These are phyloP conservation scores for Masnerella sp. DNA, from an alignment of 2,888 invertebrate genomes.

Conservation along the genomic window DNA sequence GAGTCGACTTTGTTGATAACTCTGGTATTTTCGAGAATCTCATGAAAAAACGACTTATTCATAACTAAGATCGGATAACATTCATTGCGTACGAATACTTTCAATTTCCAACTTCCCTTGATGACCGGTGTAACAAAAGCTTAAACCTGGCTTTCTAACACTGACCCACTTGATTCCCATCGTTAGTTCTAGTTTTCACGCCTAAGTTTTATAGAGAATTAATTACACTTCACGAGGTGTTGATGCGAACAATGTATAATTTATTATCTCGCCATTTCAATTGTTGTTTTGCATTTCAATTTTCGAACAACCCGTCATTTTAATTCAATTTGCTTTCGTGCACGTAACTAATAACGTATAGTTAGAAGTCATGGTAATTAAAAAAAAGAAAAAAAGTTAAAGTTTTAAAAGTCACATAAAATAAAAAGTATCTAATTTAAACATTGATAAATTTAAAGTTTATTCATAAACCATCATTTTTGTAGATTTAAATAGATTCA, in stretches of 20 bases:
- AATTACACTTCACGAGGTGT: slow-evolving; percentile 36
- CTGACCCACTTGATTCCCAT: slow-evolving; percentile 36
- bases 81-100: slow-evolving; percentile 21
- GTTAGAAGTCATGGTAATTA: too few relatives aligned
- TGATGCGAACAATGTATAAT: slow-evolving; percentile 43
- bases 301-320: slow-evolving; percentile 25
- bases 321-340: slow-evolving; percentile 25
- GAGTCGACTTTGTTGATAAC: too few relatives aligned
- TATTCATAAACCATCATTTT: too few relatives aligned
- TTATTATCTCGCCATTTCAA: slow-evolving; percentile 23
- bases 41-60: slow-evolving; percentile 3
- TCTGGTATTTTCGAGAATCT: too few relatives aligned
- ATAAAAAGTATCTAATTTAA: too few relatives aligned
- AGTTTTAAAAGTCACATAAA: too few relatives aligned
- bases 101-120: slow-evolving; percentile 23
- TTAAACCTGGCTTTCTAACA: slow-evolving; percentile 35
- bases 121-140: slow-evolving; percentile 24
- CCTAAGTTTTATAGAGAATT: slow-evolving; percentile 33
- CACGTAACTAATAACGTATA: not conserved
- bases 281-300: slow-evolving; percentile 12
- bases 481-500: too few relatives aligned
- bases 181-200: slow-evolving; percentile 37
- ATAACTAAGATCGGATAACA: slow-evolving; percentile 20
- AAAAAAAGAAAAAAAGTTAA: too few relatives aligned
- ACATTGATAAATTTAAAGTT: too few relatives aligned